phyloP scores from a whole-genome alignment of 2,797 vertebrate species.

The Natrix natrix region DNA sequence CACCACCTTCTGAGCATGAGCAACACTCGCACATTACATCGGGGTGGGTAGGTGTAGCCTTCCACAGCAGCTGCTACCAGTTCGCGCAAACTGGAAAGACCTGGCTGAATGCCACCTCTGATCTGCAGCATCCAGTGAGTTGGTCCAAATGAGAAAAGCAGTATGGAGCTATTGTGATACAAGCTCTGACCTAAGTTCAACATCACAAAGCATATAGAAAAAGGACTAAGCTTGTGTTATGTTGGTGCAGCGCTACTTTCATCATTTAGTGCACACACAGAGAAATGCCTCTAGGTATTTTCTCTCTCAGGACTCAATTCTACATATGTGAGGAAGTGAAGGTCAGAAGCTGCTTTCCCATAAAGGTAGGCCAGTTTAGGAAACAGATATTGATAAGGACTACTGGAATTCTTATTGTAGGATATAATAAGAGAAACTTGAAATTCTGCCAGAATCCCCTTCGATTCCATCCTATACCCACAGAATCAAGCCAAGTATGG shows the following conservation, averaged over 20 bases:
- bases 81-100: too few relatives aligned
- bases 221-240: not conserved
- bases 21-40: too few relatives aligned
- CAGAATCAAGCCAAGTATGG: not conserved
- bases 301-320: not conserved
- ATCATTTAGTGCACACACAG: not conserved
- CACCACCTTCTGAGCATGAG: too few relatives aligned
- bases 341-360: not conserved
- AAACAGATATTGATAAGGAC: not conserved
- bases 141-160: not conserved
- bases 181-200: not conserved
- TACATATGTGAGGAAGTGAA: not conserved
- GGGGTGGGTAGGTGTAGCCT: too few relatives aligned
- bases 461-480: not conserved
- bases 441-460: not conserved
- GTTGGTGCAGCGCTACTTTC: not conserved
- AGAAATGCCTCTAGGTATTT: not conserved
- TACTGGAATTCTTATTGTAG: not conserved
- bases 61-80: too few relatives aligned
- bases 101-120: too few relatives aligned
- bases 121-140: not conserved
- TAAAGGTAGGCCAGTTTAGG: not conserved
- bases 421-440: not conserved
- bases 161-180: not conserved
- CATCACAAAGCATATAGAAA: not conserved